Evolutionary conservation across 92 coral and sea anemone species (phyloP), one percentile per base, ranked within the genome.

Genomic region (Bergia sp.): DNA sequence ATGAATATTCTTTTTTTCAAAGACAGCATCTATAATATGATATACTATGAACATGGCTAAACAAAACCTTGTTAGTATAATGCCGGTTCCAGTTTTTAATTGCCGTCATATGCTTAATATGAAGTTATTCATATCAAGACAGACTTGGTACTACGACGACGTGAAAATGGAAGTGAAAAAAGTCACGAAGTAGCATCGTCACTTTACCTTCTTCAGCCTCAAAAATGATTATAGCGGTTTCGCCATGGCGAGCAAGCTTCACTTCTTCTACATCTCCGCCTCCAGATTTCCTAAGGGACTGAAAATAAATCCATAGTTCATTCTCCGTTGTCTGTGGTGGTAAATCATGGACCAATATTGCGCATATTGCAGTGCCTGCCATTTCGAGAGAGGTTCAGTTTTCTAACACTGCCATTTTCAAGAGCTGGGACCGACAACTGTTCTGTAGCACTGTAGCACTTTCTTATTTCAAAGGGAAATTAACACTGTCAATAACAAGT

Each of bases 181-280:
- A 23, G 42, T 40, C 20, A 20, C 12, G 7, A 75, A 15, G 6
- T 73, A 5, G 39, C 11, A 40, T 16, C 6, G 37, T 39, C 37
- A 47, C 43, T 36, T 72, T 39, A 76, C 82, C 82, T 79, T 47
- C 37, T 5, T 45, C 58, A 29, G 7, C 40, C 39, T 79, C 82
- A 23, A 79, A 79, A 11, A 15, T 45, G 55, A 79, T 50, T 8
- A 79, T n/a, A 44, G 73, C 73, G 45, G 13, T 45, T 3, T 20
- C 73, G 23, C 37, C 37, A 75, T 38, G 12, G 7, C n/a, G 21
- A 0, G 85, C 12, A 55, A 81, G 12, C 15, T 81, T 15, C 42
- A 81, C 85, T 6, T 40, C 79, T 41, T 86, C 90, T 8, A 86
- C 79, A 66, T 90, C 90, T 15, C 92, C 92, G 11, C 90, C 92